Evolutionary conservation across 2,888 invertebrate genomes (phyloP).

Genomic region (Toxonevra muliebris): DNA sequence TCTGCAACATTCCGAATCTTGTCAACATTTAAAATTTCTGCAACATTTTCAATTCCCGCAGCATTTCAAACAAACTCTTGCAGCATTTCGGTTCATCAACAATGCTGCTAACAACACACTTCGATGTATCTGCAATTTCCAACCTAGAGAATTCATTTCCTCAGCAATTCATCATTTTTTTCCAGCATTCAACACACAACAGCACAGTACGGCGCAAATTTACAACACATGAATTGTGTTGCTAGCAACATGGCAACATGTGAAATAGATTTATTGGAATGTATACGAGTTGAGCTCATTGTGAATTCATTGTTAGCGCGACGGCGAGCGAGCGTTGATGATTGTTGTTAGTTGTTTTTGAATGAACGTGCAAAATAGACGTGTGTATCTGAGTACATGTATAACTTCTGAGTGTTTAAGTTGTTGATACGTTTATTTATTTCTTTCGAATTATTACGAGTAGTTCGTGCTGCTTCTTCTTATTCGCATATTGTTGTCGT

Average conservation of each 20-base stretch:
- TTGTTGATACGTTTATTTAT: no score
- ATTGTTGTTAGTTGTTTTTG: slow-evolving; percentile 58
- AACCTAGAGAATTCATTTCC: slow-evolving; percentile 32
- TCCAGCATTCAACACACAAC: slow-evolving; percentile 40
- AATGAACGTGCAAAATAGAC: slow-evolving; percentile 65
- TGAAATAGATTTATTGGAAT: slow-evolving; percentile 57
- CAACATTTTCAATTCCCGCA: not conserved
- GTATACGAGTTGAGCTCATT: slow-evolving; percentile 56
- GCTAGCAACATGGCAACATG: slow-evolving; percentile 49
- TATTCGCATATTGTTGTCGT: no score
- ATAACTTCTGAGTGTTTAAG: no score
- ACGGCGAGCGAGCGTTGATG: slow-evolving; percentile 32
- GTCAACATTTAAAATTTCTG: not conserved
- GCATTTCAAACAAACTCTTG: not conserved
- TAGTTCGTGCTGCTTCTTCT: no score
- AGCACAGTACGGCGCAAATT: not conserved
- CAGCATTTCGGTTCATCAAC: not conserved
- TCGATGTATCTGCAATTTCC: not conserved
- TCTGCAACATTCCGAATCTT: not conserved
- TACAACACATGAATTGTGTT: slow-evolving; percentile 30
- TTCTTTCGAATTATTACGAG: no score
- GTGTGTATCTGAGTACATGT: slow-evolving; percentile 41
- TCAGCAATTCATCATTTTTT: slow-evolving; percentile 44
- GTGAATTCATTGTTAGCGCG: slow-evolving; percentile 49
- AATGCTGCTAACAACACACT: not conserved